These are phyloP conservation scores for Ramphastos sulfuratus DNA, from an alignment of 2,113 vertebrate genomes.

Conservation along the genomic window DNA sequence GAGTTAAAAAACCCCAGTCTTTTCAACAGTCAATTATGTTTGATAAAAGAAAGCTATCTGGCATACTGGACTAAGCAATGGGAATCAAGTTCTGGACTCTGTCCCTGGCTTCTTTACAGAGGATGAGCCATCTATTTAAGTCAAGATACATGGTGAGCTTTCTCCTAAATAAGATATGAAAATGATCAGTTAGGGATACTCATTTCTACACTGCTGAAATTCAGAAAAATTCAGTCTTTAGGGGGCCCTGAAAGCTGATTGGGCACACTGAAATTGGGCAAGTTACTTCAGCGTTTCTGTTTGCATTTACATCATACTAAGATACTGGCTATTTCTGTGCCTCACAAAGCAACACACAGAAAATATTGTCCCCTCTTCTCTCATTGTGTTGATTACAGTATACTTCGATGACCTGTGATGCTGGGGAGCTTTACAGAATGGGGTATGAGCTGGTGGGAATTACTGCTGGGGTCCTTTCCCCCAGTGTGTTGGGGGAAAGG, in stretches of 20 bases:
- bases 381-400: neutral
- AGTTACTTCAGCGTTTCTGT: neutral
- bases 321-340: neutral
- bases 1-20: conserved; percentile 58
- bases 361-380: neutral
- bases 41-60: conserved; percentile 36
- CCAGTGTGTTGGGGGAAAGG: neutral
- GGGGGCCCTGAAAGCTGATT: neutral
- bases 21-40: conserved; percentile 68
- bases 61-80: conserved; percentile 17
- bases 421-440: neutral
- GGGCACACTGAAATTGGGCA: neutral
- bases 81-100: conserved; percentile 29
- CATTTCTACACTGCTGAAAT: neutral
- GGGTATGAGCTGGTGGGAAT: neutral
- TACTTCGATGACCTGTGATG: neutral
- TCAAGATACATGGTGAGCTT: neutral
- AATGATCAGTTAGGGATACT: neutral
- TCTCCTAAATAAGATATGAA: conserved; percentile 3
- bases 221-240: neutral
- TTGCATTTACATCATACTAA: neutral
- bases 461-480: neutral
- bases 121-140: conserved; percentile 34
- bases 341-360: neutral
- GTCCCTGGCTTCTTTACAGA: conserved; percentile 39